Base-by-base conservation (phyloP, 2,888 invertebrate species). In the Ophioninae sp. region DNA sequence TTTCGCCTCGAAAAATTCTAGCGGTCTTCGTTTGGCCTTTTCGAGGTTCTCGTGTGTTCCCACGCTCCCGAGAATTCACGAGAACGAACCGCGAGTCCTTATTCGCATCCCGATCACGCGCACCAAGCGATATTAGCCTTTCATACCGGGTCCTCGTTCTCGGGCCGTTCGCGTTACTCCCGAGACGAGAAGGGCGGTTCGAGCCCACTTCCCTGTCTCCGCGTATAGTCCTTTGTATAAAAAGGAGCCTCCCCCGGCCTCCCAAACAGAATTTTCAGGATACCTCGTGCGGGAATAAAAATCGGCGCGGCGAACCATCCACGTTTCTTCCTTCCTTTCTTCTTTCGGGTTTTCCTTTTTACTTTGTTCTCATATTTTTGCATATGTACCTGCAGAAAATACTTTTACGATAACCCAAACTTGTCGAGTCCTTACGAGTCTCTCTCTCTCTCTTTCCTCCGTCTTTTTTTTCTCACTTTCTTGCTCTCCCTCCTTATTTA, bases 191-290 rank as follows among this genome's bases (percentile, higher is more conserved):
- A 64, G 30, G 59, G 57, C 6, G 30, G 37, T 57, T 13, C 37
- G 70, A 20, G 82, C 86, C 87, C 88, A 87, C 88, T 87, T 87
- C 75, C 88, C 89, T 76, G 76, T 89, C 91, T 79, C 92, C 91
- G 91, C 92, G 92, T 92, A 92, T 92, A 91, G 89, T 89, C 89
- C 91, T 92, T 93, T 93, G 92, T 92, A 91, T 90, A 89, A 89
- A 91, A 91, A 92, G 91, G 92, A 92, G 2, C 30, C 30, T 3
- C 30, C 30, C 84, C 13, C 72, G 23, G 30, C 21, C 59, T 90
- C 87, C 88, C 92, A 92, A 93, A 93, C 92, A 92, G 90, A 91
- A 92, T 92, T 93, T 93, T 92, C 89, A 90, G 91, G 89, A 90
- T 92, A 91, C 90, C 91, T 91, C 89, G 90, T 87, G 79, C 86